Base-by-base conservation (phyloP, 2,113 vertebrate species). In the Danionella cerebrum region DNA sequence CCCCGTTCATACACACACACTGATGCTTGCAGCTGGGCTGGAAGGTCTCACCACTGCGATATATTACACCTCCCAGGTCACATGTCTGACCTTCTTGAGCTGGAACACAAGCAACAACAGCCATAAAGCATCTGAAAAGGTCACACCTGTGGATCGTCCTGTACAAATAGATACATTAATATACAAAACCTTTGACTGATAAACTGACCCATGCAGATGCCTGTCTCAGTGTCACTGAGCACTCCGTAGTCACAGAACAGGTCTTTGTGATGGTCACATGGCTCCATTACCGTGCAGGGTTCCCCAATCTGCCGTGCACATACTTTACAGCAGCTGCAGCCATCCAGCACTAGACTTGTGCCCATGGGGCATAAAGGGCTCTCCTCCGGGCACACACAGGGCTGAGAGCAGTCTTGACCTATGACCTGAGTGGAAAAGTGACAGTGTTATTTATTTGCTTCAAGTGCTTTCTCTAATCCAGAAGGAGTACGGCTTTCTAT, bases 291-390 rank as follows among this genome's bases (percentile, higher is more conserved):
- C 22, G 84, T 85, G n/a, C 89, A 91, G 53, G 81, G 80, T 64
- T 91, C 89, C 0, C 85, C 88, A 0, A 81, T 77, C 81, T 91
- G 89, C 74, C 38, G 41, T 71, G 89, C 86, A 31, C 88, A 91
- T 69, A 91, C 88, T 57, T 85, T 89, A 76, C 89, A 91, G 81
- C 89, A 91, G 4, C 90, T 87, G n/a, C 90, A 91, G 68, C 75
- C 83, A 10, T 91, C 89, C 79, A 84, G 72, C 9, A 91, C 68
- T 0, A 85, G 80, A 75, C 90, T 91, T 77, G 81, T 89, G 41
- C 88, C 89, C 0, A 65, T 31, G 0, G 84, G 80, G 42, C 90
- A 91, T 36, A 70, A 75, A 16, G 71, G 78, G 0, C 77, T 14
- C 25, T 83, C 82, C 0, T 77, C 50, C 5, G 88, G 78, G 76